Conservation (phyloP, 64 coral and sea anemone species). For the Stylophora pistillata region DNA sequence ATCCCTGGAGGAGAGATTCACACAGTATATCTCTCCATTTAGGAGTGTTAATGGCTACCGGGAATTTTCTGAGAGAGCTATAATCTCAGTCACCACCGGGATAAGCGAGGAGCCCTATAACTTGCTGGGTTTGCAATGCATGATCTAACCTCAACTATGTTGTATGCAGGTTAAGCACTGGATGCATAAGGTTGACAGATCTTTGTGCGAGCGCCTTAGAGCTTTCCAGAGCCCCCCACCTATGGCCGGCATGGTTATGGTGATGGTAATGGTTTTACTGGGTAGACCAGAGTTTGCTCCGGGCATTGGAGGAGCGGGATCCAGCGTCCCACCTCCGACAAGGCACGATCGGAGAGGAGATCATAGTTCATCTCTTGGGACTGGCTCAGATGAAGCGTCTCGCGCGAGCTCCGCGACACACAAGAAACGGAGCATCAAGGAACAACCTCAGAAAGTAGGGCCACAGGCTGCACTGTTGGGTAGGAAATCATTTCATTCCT, state of each 20-base stretch:
- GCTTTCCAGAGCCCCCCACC: slow-evolving; percentile 91
- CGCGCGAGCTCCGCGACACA: slow-evolving; percentile 71
- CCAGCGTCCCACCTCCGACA: slow-evolving; percentile 29
- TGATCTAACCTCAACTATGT: background rate
- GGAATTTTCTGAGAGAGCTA: too few relatives aligned
- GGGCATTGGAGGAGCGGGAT: slow-evolving; percentile 68
- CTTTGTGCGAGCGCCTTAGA: slow-evolving; percentile 85
- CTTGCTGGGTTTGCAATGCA: too few relatives aligned
- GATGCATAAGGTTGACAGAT: slow-evolving; percentile 88
- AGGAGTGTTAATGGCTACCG: too few relatives aligned
- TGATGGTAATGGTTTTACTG: slow-evolving; percentile 92
- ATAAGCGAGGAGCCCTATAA: too few relatives aligned
- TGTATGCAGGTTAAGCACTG: slow-evolving; percentile 67
- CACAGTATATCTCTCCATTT: too few relatives aligned
- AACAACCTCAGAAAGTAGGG: slow-evolving; percentile 6
- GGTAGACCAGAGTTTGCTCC: slow-evolving; percentile 91
- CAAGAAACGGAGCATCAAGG: slow-evolving; percentile 42
- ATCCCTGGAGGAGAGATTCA: too few relatives aligned
- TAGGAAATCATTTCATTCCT: background rate
- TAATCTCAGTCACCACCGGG: too few relatives aligned
- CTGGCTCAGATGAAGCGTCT: slow-evolving; percentile 82
- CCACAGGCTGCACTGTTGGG: slow-evolving; percentile 26
- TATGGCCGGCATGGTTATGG: slow-evolving; percentile 97
- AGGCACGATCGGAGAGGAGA: slow-evolving; percentile 75
- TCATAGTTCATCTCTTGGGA: slow-evolving; percentile 45